Conservation (phyloP, 2,888 invertebrate genomes). For the Syrista parreyssii region DNA sequence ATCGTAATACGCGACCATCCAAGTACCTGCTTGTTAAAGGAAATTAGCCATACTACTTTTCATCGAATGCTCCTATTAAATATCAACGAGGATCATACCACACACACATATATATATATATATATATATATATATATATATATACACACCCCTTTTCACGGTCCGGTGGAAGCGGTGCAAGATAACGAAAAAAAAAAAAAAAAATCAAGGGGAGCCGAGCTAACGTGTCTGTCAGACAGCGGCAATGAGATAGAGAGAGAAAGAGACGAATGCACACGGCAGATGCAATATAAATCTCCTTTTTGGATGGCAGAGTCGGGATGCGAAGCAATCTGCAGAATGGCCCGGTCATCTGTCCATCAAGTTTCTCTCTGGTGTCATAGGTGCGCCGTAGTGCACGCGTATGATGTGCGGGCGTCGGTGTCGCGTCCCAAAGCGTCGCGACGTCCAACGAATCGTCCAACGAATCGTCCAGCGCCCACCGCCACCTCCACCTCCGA, state of each 20-base stretch:
- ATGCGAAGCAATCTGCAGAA: slow-evolving; percentile 65
- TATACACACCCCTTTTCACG: too few relatives aligned
- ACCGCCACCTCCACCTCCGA: slow-evolving; percentile 11
- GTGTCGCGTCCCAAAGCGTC: slow-evolving; percentile 7
- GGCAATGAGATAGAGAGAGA: slow-evolving; percentile 17
- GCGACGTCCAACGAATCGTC: slow-evolving; percentile 10
- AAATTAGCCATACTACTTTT: too few relatives aligned
- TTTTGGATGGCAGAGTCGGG: slow-evolving; percentile 55
- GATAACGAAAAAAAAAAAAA: not conserved
- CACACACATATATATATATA: too few relatives aligned
- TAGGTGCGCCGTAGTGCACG: not conserved
- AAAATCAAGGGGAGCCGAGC: not conserved
- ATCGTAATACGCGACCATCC: too few relatives aligned
- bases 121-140: too few relatives aligned
- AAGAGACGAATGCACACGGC: slow-evolving; percentile 54
- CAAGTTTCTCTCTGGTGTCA: slow-evolving; percentile 41
- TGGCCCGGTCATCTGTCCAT: slow-evolving; percentile 65
- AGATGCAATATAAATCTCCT: slow-evolving; percentile 62
- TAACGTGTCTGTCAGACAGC: not conserved
- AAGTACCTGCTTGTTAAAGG: too few relatives aligned
- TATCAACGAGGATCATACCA: too few relatives aligned
- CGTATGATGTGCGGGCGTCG: not conserved
- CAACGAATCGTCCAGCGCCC: slow-evolving; percentile 12
- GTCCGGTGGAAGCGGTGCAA: not conserved
- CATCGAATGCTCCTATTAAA: too few relatives aligned